Evolutionary conservation across 2,888 invertebrate genomes (phyloP).

Genomic region (Octonoba sinensis): DNA sequence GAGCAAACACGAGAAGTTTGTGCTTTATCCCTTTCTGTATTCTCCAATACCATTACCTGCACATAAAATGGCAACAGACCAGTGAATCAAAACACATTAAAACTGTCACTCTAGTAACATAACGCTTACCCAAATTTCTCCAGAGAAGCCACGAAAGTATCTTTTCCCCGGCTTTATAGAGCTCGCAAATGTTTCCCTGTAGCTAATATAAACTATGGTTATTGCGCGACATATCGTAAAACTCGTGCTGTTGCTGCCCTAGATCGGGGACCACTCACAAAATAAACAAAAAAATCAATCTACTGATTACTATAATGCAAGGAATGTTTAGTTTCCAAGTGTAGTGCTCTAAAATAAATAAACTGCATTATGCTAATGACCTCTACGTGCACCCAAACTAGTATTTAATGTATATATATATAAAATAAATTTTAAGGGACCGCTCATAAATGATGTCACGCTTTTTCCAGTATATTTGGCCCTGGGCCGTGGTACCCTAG

Average conservation of each 20-base stretch:
- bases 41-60: constrained; percentile 5
- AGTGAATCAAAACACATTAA: constrained; percentile 52
- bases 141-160: constrained; percentile 47
- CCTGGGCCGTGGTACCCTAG: no score
- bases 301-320: no score
- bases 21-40: constrained; percentile 6
- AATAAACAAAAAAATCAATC: no score
- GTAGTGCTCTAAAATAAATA: no score
- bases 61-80: constrained; percentile 4
- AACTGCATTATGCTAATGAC: no score
- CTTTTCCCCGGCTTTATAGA: constrained; percentile 47
- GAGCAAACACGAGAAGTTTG: constrained; percentile 14
- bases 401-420: no score
- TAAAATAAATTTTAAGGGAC: no score
- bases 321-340: no score
- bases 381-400: no score
- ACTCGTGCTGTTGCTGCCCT: not conserved
- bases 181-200: constrained; percentile 49
- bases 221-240: constrained; percentile 54
- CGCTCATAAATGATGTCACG: no score
- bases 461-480: no score
- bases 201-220: constrained; percentile 58
- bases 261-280: no score
- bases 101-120: constrained; percentile 30
- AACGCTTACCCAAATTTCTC: constrained; percentile 46